Evolutionary conservation across 2,797 vertebrate genomes (phyloP).

Genomic region (Hoplostethus mediterraneus): DNA sequence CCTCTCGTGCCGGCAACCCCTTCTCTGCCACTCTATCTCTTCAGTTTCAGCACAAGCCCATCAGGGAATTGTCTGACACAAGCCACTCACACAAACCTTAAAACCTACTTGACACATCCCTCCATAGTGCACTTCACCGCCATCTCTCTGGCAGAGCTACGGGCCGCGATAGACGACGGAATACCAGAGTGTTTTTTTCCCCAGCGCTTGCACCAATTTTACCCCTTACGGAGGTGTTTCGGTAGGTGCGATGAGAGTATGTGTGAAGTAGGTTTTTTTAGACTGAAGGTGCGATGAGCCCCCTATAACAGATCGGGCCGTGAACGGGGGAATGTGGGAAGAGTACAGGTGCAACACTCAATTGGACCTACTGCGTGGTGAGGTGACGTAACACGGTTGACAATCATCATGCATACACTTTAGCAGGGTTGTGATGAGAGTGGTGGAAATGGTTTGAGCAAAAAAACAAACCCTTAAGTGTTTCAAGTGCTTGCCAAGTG

Average conservation of each 20-base stretch:
- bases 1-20: constrained; percentile 13
- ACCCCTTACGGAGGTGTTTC: not conserved
- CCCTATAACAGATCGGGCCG: not conserved
- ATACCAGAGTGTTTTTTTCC: not conserved
- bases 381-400: constrained; percentile 5
- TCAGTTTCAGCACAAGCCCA: constrained; percentile 26
- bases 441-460: not conserved
- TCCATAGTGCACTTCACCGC: constrained; percentile 48
- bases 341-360: not conserved
- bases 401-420: not conserved
- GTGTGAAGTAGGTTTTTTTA: constrained; percentile 50
- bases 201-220: not conserved
- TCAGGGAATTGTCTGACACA: constrained; percentile 35
- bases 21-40: constrained; percentile 14
- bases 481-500: constrained; percentile 4
- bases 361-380: not conserved
- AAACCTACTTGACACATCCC: constrained; percentile 56
- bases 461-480: constrained; percentile 8
- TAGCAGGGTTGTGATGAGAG: not conserved
- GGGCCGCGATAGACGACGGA: constrained; percentile 26
- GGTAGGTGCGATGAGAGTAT: not conserved
- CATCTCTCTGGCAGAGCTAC: constrained; percentile 29
- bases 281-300: constrained; percentile 37
- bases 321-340: no score
- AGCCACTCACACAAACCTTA: constrained; percentile 13